Evolutionary conservation across 2,888 invertebrate species (phyloP).

Genomic region (Habroteleia sp.): DNA sequence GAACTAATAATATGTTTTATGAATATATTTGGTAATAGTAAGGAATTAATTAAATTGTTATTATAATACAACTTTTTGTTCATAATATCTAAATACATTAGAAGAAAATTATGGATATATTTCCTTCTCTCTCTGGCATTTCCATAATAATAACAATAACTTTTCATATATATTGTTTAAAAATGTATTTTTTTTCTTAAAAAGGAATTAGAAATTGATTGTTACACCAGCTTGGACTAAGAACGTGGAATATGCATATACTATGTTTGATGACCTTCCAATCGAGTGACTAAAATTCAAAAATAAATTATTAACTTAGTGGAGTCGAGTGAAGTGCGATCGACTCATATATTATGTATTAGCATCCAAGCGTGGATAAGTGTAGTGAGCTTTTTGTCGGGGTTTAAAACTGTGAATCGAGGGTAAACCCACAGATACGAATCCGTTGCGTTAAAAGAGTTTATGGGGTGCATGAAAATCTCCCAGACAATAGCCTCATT

Average conservation of each 20-base stretch:
- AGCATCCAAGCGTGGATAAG: conserved; percentile 60
- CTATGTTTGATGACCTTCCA: conserved; percentile 49
- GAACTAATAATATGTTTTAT: too few species aligned
- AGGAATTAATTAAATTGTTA: too few species aligned
- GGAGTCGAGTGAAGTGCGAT: conserved; percentile 55
- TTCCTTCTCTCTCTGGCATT: too few species aligned
- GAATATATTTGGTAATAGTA: too few species aligned
- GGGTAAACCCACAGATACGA: conserved; percentile 66
- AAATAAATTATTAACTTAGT: conserved; percentile 63
- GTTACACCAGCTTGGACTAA: conserved; percentile 30
- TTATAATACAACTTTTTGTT: too few species aligned
- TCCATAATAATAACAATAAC: conserved; percentile 3
- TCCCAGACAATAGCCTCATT: conserved; percentile 76
- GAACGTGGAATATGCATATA: conserved; percentile 27
- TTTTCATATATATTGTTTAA: conserved; percentile 16
- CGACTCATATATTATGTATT: conserved; percentile 64
- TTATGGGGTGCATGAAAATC: conserved; percentile 75
- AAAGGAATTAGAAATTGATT: conserved; percentile 42
- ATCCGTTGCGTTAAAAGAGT: conserved; percentile 72
- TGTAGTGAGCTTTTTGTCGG: conserved; percentile 64
- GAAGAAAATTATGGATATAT: too few species aligned
- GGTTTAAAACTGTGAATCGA: conserved; percentile 60
- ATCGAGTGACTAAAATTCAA: conserved; percentile 57
- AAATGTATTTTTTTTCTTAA: conserved; percentile 28
- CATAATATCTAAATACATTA: too few species aligned